Conservation (phyloP, 2,797 vertebrate genomes). For the Paramormyrops hopkinsi region DNA sequence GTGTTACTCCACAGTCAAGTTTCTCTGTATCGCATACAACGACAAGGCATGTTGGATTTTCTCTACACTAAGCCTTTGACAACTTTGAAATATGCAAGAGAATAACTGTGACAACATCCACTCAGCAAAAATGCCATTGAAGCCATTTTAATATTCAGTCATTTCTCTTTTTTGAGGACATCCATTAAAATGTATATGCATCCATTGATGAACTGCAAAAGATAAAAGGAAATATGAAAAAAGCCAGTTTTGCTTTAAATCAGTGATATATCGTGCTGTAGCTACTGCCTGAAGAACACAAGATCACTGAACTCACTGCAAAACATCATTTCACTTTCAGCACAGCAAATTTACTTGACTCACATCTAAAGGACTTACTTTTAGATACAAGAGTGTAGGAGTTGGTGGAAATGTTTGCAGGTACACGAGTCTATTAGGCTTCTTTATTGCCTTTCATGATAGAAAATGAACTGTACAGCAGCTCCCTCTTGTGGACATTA, state of each 20-base stretch:
- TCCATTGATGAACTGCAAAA: slow-evolving; percentile 45
- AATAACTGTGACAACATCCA: slow-evolving; percentile 46
- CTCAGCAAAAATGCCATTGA: slow-evolving; percentile 46
- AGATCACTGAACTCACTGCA: slow-evolving; percentile 47
- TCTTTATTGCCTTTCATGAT: not conserved
- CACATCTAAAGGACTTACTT: slow-evolving; percentile 44
- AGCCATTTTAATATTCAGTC: slow-evolving; percentile 52
- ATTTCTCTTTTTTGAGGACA: slow-evolving; percentile 41
- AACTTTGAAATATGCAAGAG: slow-evolving; percentile 35
- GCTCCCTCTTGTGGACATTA: slow-evolving; percentile 92
- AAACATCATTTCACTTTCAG: slow-evolving; percentile 51
- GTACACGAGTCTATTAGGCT: slow-evolving; percentile 23
- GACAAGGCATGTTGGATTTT: not conserved
- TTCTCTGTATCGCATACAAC: not conserved
- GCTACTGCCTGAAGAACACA: slow-evolving; percentile 55
- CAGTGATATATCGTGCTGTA: slow-evolving; percentile 50
- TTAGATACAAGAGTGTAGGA: slow-evolving; percentile 37
- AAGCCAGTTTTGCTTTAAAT: slow-evolving; percentile 55
- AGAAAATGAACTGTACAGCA: slow-evolving; percentile 80
- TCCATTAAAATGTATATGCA: slow-evolving; percentile 43
- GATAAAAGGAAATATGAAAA: slow-evolving; percentile 38
- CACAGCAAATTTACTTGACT: slow-evolving; percentile 40
- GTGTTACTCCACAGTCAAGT: not conserved
- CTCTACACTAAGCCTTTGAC: not conserved
- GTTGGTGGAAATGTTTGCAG: slow-evolving; percentile 34